Base-by-base conservation (phyloP, 2,113 vertebrate genomes). In the Xiphorhynchus elegans region DNA sequence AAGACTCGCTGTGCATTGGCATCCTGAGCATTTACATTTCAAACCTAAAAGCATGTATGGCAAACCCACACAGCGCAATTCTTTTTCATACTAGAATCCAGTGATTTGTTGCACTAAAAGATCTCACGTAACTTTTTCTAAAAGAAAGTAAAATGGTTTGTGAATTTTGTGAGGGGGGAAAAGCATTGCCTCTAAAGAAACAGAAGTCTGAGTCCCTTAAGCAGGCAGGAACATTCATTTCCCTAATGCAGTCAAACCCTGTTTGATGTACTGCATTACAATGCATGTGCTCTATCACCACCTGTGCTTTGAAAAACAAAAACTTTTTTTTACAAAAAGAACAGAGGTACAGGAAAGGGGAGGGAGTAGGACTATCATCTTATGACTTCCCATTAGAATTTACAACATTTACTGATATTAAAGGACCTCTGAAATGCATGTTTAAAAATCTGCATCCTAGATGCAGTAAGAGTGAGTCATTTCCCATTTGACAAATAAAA, bases 401-500 rank as follows among this genome's bases (percentile, higher is more conserved):
- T 93, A 68, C 16, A 85, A 91, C 35, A 89, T 70, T 89, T 87
- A 50, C 26, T 55, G 66, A 74, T 42, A 91, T 24, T 44, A 75
- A 78, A 86, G 37, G 33, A 73, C 33, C 29, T 68, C 49, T 7
- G 1, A 82, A 89, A 49, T 6, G 10, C 17, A 40, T 1, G 4
- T 84, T 79, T 84, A 81, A 90, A 94, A 90, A 67, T 40, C 40
- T 78, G 52, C 66, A 89, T 75, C 67, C 37, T 84, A 68, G 37
- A 86, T 69, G 66, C 73, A 68, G 40, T n/a, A 50, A 46, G 66
- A 81, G 39, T 49, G 72, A 95, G 66, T 78, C 56, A 93, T 92
- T 93, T 93, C 77, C 72, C 76, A 69, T 84, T 15, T 92, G 73
- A 90, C 90, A 95, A 92, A 96, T 68, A 88, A 90, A 96, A 95